These are phyloP conservation scores for Onychomys arenicola DNA, from an alignment of 2,797 vertebrate species.

Conservation along the genomic window DNA sequence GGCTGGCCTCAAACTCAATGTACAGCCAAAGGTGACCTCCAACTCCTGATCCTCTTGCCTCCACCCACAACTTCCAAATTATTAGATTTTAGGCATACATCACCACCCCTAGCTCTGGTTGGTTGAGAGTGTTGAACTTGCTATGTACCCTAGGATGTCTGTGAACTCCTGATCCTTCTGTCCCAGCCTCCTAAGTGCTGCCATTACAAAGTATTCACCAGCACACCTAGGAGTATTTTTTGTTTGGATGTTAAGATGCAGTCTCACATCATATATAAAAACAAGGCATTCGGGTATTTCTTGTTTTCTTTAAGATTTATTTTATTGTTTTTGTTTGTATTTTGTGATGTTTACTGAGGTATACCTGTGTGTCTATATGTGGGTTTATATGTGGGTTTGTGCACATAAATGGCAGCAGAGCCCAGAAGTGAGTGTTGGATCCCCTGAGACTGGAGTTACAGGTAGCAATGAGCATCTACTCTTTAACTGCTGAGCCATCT, in stretches of 20 bases:
- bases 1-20: neutral
- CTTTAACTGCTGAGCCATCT: neutral
- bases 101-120: neutral
- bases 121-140: neutral
- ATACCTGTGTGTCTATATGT: neutral
- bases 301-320: neutral
- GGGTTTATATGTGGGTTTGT: too few species aligned
- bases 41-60: neutral
- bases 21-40: neutral
- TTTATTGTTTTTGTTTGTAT: neutral
- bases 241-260: neutral
- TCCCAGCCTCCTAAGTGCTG: neutral
- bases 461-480: neutral
- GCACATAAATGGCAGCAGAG: neutral
- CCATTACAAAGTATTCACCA: neutral
- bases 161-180: neutral
- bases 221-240: neutral
- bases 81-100: neutral
- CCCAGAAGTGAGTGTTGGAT: neutral
- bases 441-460: neutral
- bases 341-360: neutral
- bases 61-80: neutral
- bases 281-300: neutral
- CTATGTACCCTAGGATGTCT: neutral
- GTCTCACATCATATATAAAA: conserved; percentile 4